These are phyloP conservation scores for Therioaphis trifolii DNA, from an alignment of 2,888 invertebrate species.

Conservation along the genomic window DNA sequence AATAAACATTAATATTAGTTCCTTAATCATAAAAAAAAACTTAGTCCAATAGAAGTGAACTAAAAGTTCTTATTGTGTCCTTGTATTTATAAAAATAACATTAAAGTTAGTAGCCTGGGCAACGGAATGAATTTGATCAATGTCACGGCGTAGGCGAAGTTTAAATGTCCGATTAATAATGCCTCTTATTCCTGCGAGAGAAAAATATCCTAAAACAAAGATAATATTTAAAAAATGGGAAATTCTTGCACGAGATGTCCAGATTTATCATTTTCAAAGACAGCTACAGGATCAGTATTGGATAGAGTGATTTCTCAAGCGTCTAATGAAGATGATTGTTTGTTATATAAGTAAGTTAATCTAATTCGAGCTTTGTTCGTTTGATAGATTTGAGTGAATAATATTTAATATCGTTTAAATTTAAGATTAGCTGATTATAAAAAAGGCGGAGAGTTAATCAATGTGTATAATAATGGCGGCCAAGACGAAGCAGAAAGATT, in stretches of 20 bases:
- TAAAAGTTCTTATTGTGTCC: neutral
- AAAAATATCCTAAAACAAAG: neutral
- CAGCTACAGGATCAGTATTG: slow-evolving; percentile 78
- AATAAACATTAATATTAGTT: no score
- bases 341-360: slow-evolving; percentile 75
- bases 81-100: neutral
- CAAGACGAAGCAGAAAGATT: slow-evolving; percentile 85
- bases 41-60: neutral
- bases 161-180: neutral
- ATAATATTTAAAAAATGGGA: slow-evolving; percentile 39
- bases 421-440: slow-evolving; percentile 86
- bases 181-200: neutral
- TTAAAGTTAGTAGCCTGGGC: neutral
- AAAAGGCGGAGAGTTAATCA: slow-evolving; percentile 89
- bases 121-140: neutral
- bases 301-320: slow-evolving; percentile 91
- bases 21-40: no score
- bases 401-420: neutral
- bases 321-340: slow-evolving; percentile 85
- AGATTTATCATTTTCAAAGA: slow-evolving; percentile 40
- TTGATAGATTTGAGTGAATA: neutral
- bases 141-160: no score
- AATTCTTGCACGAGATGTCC: slow-evolving; percentile 39
- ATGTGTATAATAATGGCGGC: slow-evolving; percentile 87
- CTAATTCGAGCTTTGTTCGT: slow-evolving; percentile 67